A percentile compares a stretch with the other conserved stretches of the same genome.
These are phyloP conservation scores for Sparus aurata DNA, from an alignment of 2,797 vertebrate species.

Conservation along the genomic window DNA sequence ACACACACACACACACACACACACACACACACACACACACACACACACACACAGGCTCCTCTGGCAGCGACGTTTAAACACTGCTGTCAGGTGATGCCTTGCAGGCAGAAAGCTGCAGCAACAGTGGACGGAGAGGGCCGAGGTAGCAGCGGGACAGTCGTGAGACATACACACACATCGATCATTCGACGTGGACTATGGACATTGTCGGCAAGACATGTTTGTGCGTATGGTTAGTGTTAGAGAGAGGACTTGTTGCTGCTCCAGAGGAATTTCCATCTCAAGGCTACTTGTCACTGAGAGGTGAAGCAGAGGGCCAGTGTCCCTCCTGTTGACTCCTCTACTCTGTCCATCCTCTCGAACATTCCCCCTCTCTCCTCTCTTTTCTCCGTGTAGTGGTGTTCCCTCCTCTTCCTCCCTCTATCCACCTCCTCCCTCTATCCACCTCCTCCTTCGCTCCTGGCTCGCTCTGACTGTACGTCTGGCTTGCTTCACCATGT, in stretches of 20 bases:
- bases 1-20: too few relatives aligned
- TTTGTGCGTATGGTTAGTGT: conserved; percentile 78
- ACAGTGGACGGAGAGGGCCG: conserved; percentile 32
- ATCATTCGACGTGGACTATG: conserved; percentile 53
- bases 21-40: conserved; percentile 19
- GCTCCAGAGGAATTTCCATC: conserved; percentile 70
- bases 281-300: conserved; percentile 66
- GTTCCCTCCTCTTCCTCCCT: conserved; percentile 51
- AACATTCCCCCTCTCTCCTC: not conserved
- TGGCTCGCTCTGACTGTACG: conserved; percentile 57
- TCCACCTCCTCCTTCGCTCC: conserved; percentile 48
- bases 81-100: conserved; percentile 80
- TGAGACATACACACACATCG: conserved; percentile 45
- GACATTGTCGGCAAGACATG: conserved; percentile 65
- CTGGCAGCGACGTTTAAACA: conserved; percentile 79
- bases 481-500: conserved; percentile 74
- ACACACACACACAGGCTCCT: conserved; percentile 42
- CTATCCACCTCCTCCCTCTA: conserved; percentile 45
- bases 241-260: conserved; percentile 48
- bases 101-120: conserved; percentile 72
- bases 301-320: conserved; percentile 73
- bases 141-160: conserved; percentile 65
- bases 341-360: conserved; percentile 35
- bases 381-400: not conserved
- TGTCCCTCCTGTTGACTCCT: conserved; percentile 50